phyloP scores from a whole-genome alignment of 2,113 vertebrate species.

The Oreochromis niloticus region DNA sequence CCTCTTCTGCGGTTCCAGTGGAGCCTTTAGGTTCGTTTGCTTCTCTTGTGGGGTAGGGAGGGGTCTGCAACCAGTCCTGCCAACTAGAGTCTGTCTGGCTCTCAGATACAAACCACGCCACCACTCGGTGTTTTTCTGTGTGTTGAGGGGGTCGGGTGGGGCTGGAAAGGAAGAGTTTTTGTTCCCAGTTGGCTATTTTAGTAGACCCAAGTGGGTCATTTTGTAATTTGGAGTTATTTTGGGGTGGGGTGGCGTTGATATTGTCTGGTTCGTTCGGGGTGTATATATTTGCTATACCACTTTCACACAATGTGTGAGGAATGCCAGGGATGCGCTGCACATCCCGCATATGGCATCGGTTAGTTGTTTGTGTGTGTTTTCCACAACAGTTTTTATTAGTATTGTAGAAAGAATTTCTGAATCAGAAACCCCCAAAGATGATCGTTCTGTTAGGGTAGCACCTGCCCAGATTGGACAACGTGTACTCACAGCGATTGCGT shows the following conservation, averaged over 20 bases:
- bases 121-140: background rate
- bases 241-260: background rate
- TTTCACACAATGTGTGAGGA: slow-evolving; percentile 23
- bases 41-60: slow-evolving; percentile 40
- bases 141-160: slow-evolving; percentile 27
- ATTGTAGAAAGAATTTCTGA: background rate
- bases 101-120: background rate
- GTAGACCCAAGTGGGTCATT: slow-evolving; percentile 32
- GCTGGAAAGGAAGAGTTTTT: slow-evolving; percentile 10
- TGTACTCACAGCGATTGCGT: slow-evolving; percentile 86
- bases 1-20: slow-evolving; percentile 11
- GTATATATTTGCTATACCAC: background rate
- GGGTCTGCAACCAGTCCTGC: background rate
- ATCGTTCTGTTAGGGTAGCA: background rate
- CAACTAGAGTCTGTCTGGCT: slow-evolving; percentile 3
- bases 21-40: background rate
- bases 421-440: background rate
- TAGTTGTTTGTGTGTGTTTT: background rate
- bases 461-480: background rate
- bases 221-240: slow-evolving; percentile 43
- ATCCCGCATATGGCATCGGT: background rate
- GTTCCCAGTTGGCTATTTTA: slow-evolving; percentile 39
- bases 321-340: background rate
- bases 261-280: slow-evolving; percentile 7
- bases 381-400: background rate